These are phyloP conservation scores for Drosophila nebulosa DNA, from an alignment of 1,140 invertebrate genomes.

Conservation along the genomic window DNA sequence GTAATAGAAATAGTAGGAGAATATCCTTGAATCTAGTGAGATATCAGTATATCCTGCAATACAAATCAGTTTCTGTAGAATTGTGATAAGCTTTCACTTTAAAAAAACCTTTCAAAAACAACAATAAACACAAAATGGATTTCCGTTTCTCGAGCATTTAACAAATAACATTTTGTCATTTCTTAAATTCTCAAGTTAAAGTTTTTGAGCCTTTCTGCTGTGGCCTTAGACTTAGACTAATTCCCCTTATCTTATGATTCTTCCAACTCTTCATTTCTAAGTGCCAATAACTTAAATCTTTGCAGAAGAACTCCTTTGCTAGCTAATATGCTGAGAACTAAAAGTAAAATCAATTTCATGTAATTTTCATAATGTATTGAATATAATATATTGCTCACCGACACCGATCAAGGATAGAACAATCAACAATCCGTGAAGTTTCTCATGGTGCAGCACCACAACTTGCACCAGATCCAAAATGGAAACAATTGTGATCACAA, in stretches of 20 bases:
- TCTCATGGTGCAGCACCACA: not conserved
- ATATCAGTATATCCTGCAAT: too few species aligned
- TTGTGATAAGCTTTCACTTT: too few species aligned
- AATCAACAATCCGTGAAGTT: not conserved
- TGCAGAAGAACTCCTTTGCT: not conserved
- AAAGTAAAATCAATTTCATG: not conserved
- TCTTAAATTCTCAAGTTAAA: too few species aligned
- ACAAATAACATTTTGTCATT: too few species aligned
- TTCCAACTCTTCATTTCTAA: not conserved
- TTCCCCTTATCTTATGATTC: not conserved
- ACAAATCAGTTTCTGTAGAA: too few species aligned
- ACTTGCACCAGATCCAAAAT: not conserved
- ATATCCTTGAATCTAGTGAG: too few species aligned
- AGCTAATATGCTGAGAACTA: not conserved
- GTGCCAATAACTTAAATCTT: not conserved
- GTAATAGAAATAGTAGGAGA: too few species aligned
- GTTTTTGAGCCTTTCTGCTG: too few species aligned
- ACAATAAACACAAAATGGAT: too few species aligned
- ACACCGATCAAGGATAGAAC: not conserved
- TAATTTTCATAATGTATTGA: not conserved
- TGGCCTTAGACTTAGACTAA: too few species aligned
- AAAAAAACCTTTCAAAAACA: too few species aligned
- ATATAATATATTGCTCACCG: not conserved
- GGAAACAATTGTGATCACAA: not conserved
- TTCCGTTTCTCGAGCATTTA: too few species aligned